Evolutionary conservation across 1,140 invertebrate genomes (phyloP), one percentile per base, ranked within the genome.

Genomic region (Berghia stephanieae): DNA sequence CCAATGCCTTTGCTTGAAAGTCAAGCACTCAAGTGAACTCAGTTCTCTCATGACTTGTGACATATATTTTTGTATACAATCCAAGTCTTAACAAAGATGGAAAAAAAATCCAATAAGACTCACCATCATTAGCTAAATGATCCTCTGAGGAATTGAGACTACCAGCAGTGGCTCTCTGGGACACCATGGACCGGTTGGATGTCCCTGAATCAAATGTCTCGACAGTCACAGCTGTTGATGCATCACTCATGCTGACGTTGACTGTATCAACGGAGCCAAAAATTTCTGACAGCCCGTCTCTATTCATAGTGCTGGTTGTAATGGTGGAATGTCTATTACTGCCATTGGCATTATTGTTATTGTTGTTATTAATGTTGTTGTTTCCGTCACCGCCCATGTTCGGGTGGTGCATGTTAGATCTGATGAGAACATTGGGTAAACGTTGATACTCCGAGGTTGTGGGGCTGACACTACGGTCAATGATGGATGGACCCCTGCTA

Each of bases 211-310:
- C 86, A 75, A 84, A 82, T 10, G 87, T 87, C 55, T 87, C 87
- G 52, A 87, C 83, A 5, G 85, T 85, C 21, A 83, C 80, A 8
- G 86, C 83, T 1, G 87, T 88, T 13, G 86, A 87, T 3, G 87
- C 87, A 81, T 86, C 85, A 75, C 84, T 85, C 81, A 86, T 84
- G 79, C 85, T 87, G 49, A 87, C 84, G 78, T 88, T 88, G 24
- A 88, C 85, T 27, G 87, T 88, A 73, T 88, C 87, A 44, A 87
- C 79, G 46, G 87, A 88, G 24, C 87, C 87, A 81, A 87, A 88
- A 42, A 86, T 84, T 34, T 86, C 83, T 34, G 85, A 86, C 57
- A 84, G 79, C 52, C 83, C 85, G 66, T 87, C 87, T 38, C 86
- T 78, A 74, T 87, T 87, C 60, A 87, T 83, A 34, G 86, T 87